Base-by-base conservation (phyloP, 2,888 invertebrate species). In the Elegia similella region DNA sequence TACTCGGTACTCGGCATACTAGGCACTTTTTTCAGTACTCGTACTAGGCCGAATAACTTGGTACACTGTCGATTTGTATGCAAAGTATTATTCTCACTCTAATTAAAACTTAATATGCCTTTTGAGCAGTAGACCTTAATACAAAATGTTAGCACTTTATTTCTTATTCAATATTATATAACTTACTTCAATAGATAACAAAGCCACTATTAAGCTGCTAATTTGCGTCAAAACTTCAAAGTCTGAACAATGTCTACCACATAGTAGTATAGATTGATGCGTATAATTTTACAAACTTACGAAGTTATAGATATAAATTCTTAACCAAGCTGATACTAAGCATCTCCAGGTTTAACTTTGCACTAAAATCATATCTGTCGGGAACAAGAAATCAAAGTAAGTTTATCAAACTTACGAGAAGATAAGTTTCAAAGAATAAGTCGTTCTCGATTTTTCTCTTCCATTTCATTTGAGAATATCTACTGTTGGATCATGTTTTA, bases 401-500 rank as follows among this genome's bases (percentile, higher is more conserved):
- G 32, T 55, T 55, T 55, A 17, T 44, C n/a, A 34, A 55, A 55
- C 54, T 55, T 44, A 30, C 12, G 12, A 44, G 54, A 34, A 32
- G 30, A 17, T 55, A 54, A 43, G 16, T 54, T 17, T 46, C 12
- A 43, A 55, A 17, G 43, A 54, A 53, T 17, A 53, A 29, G 42
- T 42, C 42, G 42, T 15, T 43, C 43, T 44, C n/a, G 42, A 54
- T 54, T 54, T 54, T 54, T 43, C 44, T 17, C 30, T 53, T 53
- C 30, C 43, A 32, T 54, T 54, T 44, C 44, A 50, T 44, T 44
- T 54, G 1, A 44, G 15, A 32, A 54, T 54, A 32, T 54, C 54
- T 54, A 12, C 29, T 15, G 42, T 53, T 10, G 23, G 10, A 42
- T 52, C 52, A 52, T 52, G 42, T 52, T 52, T 52, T 42, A 52